Percentiles rank a stretch among this genome's conserved stretches.
These are phyloP conservation scores for Monoplex corrugatus DNA, from an alignment of 2,888 invertebrate species.

Conservation along the genomic window DNA sequence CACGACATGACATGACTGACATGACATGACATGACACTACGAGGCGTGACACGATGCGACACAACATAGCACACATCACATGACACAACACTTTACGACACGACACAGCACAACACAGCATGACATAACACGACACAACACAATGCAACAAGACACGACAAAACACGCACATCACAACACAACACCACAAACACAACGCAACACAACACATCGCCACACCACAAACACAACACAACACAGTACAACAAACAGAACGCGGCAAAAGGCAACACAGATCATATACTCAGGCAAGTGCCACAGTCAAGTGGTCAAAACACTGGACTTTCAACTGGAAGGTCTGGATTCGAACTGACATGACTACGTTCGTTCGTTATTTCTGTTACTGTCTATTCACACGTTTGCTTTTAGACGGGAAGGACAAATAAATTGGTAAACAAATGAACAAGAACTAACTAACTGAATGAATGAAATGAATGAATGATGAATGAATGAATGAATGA, in stretches of 20 bases:
- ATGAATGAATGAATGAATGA: too few relatives aligned
- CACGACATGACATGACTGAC: not conserved
- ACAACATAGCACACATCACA: constrained; percentile 5
- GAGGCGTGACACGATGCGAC: not conserved
- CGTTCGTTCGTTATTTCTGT: too few relatives aligned
- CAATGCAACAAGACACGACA: not conserved
- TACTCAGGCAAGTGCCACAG: too few relatives aligned
- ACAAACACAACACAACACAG: not conserved
- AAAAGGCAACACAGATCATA: not conserved
- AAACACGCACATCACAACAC: not conserved
- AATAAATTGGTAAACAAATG: too few relatives aligned
- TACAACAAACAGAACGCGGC: too few relatives aligned
- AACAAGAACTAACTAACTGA: too few relatives aligned
- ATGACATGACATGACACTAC: not conserved
- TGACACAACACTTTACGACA: not conserved
- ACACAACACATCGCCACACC: not conserved
- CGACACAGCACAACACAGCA: not conserved
- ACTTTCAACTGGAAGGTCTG: too few relatives aligned
- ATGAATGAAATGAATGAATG: too few relatives aligned
- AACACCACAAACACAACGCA: not conserved
- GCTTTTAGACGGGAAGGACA: too few relatives aligned
- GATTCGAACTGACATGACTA: too few relatives aligned
- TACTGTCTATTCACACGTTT: too few relatives aligned
- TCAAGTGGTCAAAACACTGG: too few relatives aligned
- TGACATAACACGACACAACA: not conserved